Evolutionary conservation across 1,140 invertebrate species (phyloP).

Genomic region (Anoplolepis gracilipes): DNA sequence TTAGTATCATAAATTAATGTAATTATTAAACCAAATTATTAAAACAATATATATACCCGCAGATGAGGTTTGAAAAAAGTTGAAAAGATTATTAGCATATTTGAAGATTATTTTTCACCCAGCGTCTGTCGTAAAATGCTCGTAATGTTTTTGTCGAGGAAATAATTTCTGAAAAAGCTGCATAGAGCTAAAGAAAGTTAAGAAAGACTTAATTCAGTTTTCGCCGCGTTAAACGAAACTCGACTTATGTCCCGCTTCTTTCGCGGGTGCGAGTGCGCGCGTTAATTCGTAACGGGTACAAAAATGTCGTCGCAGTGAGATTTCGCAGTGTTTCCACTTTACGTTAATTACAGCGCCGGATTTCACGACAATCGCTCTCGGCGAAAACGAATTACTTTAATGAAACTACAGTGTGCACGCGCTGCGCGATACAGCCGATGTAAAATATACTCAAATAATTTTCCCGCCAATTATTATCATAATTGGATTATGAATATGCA

Average conservation of each 20-base stretch:
- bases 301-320: slow-evolving; percentile 6
- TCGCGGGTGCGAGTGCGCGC: neutral
- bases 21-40: slow-evolving; percentile 37
- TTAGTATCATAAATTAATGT: slow-evolving; percentile 63
- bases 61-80: neutral
- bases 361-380: slow-evolving; percentile 7
- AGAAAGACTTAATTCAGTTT: slow-evolving; percentile 43
- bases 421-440: neutral
- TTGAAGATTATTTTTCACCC: slow-evolving; percentile 10
- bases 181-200: slow-evolving; percentile 10
- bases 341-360: slow-evolving; percentile 43
- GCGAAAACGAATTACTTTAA: slow-evolving; percentile 27
- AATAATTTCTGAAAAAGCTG: neutral
- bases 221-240: slow-evolving; percentile 21
- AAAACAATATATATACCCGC: too few relatives aligned
- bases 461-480: slow-evolving; percentile 58
- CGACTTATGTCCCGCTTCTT: neutral
- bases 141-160: neutral
- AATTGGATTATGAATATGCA: slow-evolving; percentile 69
- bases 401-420: neutral
- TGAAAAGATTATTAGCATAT: neutral
- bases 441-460: slow-evolving; percentile 52
- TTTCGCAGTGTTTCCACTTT: slow-evolving; percentile 30
- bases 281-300: slow-evolving; percentile 24
- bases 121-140: neutral